phyloP scores from a whole-genome alignment of 2,888 invertebrate species.

The Tyria jacobaeae region DNA sequence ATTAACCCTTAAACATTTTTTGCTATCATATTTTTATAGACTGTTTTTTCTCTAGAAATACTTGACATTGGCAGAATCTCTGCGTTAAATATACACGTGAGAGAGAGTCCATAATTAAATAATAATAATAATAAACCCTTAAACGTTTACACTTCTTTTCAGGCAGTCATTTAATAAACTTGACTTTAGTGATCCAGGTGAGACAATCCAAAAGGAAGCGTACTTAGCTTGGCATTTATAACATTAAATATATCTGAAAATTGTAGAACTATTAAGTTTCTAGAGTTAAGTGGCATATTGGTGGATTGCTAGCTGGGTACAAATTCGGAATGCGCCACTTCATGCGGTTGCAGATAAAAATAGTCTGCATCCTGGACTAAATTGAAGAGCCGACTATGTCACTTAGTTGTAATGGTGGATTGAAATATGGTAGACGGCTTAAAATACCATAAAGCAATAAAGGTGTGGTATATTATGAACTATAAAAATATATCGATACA shows the following conservation, averaged over 20 bases:
- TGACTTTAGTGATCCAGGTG: background rate
- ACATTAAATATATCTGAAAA: slow-evolving; percentile 2
- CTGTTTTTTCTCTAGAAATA: no score
- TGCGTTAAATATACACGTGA: no score
- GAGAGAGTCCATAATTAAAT: no score
- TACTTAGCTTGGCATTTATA: background rate
- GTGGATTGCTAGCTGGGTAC: slow-evolving; percentile 12
- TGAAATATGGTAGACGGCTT: background rate
- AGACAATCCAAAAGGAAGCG: background rate
- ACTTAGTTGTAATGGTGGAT: background rate
- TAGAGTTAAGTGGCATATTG: slow-evolving; percentile 15
- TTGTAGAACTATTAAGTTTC: background rate
- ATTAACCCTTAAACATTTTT: no score
- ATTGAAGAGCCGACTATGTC: slow-evolving; percentile 1
- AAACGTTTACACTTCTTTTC: no score
- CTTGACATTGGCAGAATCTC: no score
- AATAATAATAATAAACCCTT: no score
- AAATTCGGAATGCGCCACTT: slow-evolving; percentile 5
- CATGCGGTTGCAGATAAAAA: background rate
- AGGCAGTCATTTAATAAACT: no score
- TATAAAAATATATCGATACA: no score
- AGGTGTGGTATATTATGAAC: no score
- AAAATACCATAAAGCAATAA: background rate
- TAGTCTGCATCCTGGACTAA: slow-evolving; percentile 3
- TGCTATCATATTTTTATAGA: no score